Evolutionary conservation across 23 tunicate genomes (phyloP).

Genomic region (Oikopleura vanhoeffeni): DNA sequence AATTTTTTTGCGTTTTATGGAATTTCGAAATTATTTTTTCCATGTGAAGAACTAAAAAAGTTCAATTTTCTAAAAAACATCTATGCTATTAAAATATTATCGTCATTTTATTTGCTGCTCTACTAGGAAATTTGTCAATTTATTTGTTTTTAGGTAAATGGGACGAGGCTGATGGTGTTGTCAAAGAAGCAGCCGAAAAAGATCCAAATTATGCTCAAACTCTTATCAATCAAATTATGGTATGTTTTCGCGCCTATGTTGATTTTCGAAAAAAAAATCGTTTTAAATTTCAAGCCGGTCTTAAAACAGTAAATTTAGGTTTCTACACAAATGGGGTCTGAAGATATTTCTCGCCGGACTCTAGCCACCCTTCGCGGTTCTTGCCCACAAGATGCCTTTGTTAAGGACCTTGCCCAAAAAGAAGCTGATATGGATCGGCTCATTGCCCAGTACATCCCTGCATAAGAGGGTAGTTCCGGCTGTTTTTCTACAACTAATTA

Average conservation of each 20-base stretch:
- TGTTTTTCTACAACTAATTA: not conserved
- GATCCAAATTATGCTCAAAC: constrained; percentile 83
- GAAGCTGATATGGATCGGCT: not conserved
- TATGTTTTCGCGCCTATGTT: not conserved
- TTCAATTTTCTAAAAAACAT: too few species aligned
- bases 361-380: not conserved
- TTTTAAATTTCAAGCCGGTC: constrained; percentile 57
- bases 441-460: not conserved
- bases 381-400: not conserved
- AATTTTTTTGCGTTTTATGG: too few species aligned
- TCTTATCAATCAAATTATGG: constrained; percentile 49
- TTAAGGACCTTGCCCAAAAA: not conserved
- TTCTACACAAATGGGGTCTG: not conserved
- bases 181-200: constrained; percentile 83
- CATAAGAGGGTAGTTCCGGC: not conserved
- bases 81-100: too few species aligned
- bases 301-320: constrained; percentile 38
- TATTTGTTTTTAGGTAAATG: too few species aligned
- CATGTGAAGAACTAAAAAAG: too few species aligned
- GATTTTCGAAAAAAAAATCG: constrained; percentile 43
- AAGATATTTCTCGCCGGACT: not conserved
- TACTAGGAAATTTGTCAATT: too few species aligned
- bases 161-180: constrained; percentile 86
- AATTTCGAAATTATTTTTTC: too few species aligned
- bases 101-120: too few species aligned